Conservation (phyloP, 2,797 vertebrate species). For the Anableps anableps region DNA sequence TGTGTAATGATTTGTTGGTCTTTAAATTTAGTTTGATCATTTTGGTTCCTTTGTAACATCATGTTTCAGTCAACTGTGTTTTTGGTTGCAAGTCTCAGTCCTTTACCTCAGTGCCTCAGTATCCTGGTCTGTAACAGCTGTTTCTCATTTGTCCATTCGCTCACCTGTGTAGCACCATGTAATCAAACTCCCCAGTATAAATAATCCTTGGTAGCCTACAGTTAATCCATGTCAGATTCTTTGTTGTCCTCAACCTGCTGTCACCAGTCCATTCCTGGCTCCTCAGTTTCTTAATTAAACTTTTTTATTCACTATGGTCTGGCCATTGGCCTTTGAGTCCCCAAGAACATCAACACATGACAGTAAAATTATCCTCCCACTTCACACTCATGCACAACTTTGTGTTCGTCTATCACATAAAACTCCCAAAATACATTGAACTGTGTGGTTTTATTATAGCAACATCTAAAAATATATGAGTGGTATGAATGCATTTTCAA, state of each 20-base stretch:
- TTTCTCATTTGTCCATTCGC: not conserved
- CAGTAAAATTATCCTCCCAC: not conserved
- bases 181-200: not conserved
- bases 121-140: not conserved
- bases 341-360: not conserved
- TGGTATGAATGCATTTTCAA: not conserved
- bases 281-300: not conserved
- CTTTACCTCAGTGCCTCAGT: not conserved
- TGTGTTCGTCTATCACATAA: slow-evolving; percentile 2
- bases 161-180: not conserved
- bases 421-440: not conserved
- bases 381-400: not conserved
- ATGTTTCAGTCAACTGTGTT: not conserved
- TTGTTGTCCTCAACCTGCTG: not conserved
- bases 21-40: too few relatives aligned
- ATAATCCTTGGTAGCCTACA: not conserved
- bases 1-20: too few relatives aligned
- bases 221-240: not conserved
- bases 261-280: not conserved
- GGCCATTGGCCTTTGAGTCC: not conserved
- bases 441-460: not conserved
- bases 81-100: not conserved
- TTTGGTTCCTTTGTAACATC: too few relatives aligned
- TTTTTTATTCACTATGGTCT: not conserved
- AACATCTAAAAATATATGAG: not conserved